Base-by-base conservation (phyloP, 2,797 vertebrate genomes). In the Oryzias dopingdopingensis region DNA sequence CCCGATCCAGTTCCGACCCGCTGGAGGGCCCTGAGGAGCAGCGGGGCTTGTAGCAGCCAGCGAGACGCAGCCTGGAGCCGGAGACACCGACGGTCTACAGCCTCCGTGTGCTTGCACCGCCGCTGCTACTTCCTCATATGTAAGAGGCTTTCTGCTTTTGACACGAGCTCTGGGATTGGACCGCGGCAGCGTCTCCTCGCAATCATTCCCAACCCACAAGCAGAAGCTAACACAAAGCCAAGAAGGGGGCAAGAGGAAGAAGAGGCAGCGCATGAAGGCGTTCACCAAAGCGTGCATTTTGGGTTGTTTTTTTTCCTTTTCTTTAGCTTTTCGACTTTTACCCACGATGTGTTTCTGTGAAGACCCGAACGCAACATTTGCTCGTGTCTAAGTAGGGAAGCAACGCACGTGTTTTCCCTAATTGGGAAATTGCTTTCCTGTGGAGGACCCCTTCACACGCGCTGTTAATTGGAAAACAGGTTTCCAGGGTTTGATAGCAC, bases 131-230 rank as follows among this genome's bases (percentile, higher is more conserved):
- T 93, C 92, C 92, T 92, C 84, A 85, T 91, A 83, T 90, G 90
- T 78, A 88, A 91, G 91, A 89, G 87, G 90, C 91, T 91, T 87
- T 89, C 56, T 85, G 83, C 80, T 65, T 82, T 82, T 90, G 86
- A 90, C 78, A 83, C 89, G 88, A 86, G 89, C 89, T 80, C 89
- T 82, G 80, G 88, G 90, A 91, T 91, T 91, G 92, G 90, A 80
- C 87, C 83, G 83, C 75, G 65, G 72, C 78, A 57, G 82, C 76
- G 82, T 83, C 78, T 88, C 80, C 23, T 83, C 87, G 71, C 81
- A 73, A 63, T 87, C 88, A 62, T 67, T 86, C 85, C 88, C 92
- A 85, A 74, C 86, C 90, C 93, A 91, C 87, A 84, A 82, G 83
- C 88, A 91, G 18, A 84, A 80, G 48, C 87, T 87, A 74, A 90